Base-by-base conservation (phyloP, 2,113 vertebrate genomes). In the Alectura lathami region DNA sequence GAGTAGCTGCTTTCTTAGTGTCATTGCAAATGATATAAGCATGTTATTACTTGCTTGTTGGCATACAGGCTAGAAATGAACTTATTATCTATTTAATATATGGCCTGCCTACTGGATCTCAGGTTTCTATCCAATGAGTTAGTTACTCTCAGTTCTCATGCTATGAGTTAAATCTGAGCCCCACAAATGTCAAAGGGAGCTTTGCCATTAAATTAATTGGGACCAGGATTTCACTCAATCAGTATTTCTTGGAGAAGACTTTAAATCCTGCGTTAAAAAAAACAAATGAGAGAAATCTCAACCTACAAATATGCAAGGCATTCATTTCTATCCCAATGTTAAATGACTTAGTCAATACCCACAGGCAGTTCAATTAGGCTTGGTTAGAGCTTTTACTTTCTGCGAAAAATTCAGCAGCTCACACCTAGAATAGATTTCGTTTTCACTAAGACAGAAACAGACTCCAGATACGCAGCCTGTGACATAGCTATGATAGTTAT, bases 21-120 rank as follows among this genome's bases (percentile, higher is more conserved):
- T 66, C 56, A 91, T 5, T 86, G 62, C 74, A 94, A 91, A 82
- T 50, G 18, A 69, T 82, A 68, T 13, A 93, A 92, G 90, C 38
- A 60, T 60, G 73, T 84, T 88, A 84, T 82, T 94, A 56, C 69
- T 84, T 53, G 77, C 18, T 91, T 84, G 48, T 78, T 92, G 74
- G 77, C 69, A 87, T 29, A 73, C 30, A 82, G 48, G 48, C 69
- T 91, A 84, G 77, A 91, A 94, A 89, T 57, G 92, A 91, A 92
- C 18, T 29, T 72, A 60, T 79, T 94, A 91, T 83, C 69, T 86
- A 32, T 62, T 88, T 92, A 83, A 86, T 82, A 43, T 68, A 68
- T 68, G 62, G 27, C 36, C 5, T 75, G 84, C 53, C 77, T 86
- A 32, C 48, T 78, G 48, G 57, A 79, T 92, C 83, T 93, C 72